Conservation (phyloP, 2,113 vertebrate genomes). For the Nothobranchius furzeri region DNA sequence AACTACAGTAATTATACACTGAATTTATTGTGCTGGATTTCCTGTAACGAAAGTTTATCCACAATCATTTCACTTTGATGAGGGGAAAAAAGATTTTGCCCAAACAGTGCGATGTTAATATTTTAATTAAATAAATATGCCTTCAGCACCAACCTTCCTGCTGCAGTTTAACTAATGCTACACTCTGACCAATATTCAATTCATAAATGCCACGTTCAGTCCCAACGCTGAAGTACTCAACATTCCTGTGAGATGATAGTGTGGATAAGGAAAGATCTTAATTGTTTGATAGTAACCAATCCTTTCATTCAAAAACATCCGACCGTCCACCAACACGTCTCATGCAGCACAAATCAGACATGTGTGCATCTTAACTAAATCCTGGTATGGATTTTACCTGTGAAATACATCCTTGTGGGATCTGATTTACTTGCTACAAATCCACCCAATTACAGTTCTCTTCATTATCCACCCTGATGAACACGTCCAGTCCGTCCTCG, state of each 20-base stretch:
- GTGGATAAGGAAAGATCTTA: background rate
- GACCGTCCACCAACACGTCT: background rate
- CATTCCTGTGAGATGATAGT: no score
- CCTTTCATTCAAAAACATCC: no score
- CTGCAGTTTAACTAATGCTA: background rate
- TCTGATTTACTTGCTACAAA: background rate
- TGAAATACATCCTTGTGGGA: conserved; percentile 14
- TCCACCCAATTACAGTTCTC: background rate
- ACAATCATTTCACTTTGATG: background rate
- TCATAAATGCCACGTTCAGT: background rate
- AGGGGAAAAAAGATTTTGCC: background rate
- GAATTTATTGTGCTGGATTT: background rate
- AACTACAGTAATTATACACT: background rate
- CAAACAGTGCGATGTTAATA: no score
- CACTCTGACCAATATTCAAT: background rate
- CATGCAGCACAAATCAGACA: background rate
- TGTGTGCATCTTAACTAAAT: conserved; percentile 35
- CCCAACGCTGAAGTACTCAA: background rate
- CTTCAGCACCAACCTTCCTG: background rate
- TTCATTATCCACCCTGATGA: conserved; percentile 14
- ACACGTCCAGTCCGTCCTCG: conserved; percentile 1
- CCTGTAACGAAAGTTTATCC: background rate
- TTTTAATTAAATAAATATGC: background rate
- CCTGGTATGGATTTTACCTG: conserved; percentile 27
- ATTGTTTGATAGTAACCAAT: background rate